Evolutionary conservation across 2,888 invertebrate genomes (phyloP).

Genomic region (Cryptosula pallasiana): DNA sequence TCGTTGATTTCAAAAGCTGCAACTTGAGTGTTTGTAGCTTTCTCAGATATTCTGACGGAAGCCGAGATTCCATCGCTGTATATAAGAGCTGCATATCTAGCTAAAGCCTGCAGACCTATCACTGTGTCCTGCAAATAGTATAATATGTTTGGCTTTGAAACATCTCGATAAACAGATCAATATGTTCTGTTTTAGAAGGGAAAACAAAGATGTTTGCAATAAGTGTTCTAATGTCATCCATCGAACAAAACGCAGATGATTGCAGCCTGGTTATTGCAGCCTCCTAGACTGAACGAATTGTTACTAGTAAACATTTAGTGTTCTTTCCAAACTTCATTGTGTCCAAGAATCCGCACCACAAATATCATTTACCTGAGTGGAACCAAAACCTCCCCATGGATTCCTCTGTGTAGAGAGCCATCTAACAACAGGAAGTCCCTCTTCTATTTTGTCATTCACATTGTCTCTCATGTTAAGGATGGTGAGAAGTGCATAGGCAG

Average conservation of each 20-base stretch:
- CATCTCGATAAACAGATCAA: no score
- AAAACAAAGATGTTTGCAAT: no score
- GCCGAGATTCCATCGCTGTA: slow-evolving; percentile 57
- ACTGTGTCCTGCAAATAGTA: slow-evolving; percentile 63
- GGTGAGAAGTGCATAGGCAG: slow-evolving; percentile 78
- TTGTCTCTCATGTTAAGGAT: slow-evolving; percentile 49
- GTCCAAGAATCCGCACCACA: no score
- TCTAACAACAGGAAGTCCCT: slow-evolving; percentile 61
- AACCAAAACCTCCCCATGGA: slow-evolving; percentile 55
- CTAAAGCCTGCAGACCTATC: slow-evolving; percentile 67
- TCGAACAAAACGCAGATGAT: no score
- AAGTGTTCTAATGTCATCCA: no score
- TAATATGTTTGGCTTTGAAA: no score
- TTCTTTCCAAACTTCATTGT: no score
- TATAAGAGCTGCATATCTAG: slow-evolving; percentile 59
- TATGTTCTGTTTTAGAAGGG: no score
- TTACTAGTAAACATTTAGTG: no score
- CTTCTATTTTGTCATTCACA: slow-evolving; percentile 28
- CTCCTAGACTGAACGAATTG: no score
- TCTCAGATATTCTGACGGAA: background rate
- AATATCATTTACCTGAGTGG: slow-evolving; percentile 51
- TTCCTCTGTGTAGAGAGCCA: slow-evolving; percentile 74
- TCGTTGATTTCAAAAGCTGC: slow-evolving; percentile 60
- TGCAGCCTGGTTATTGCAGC: no score
- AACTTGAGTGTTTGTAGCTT: slow-evolving; percentile 58